Evolutionary conservation across 2,888 invertebrate genomes (phyloP).

Genomic region (Pseudoips prasinana): DNA sequence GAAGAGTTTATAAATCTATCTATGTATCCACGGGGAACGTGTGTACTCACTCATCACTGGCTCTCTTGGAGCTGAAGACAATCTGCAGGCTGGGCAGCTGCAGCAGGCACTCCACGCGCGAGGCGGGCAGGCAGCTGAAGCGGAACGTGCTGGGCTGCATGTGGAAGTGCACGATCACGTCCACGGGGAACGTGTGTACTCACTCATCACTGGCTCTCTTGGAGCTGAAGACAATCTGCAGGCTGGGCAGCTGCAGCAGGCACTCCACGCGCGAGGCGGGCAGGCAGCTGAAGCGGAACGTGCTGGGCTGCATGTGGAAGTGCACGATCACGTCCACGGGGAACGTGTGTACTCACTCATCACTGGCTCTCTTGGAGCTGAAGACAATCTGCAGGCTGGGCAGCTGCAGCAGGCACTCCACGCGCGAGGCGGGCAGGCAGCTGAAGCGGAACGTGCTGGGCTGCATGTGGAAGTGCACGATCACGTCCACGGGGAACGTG

Average conservation of each 20-base stretch:
- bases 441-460: slow-evolving; percentile 98
- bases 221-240: slow-evolving; percentile 98
- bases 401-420: slow-evolving; percentile 97
- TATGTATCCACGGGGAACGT: too few relatives aligned
- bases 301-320: slow-evolving; percentile 98
- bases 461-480: slow-evolving; percentile 99
- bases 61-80: slow-evolving; percentile 96
- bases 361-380: slow-evolving; percentile 94
- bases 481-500: too few relatives aligned
- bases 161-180: slow-evolving; percentile 98
- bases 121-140: slow-evolving; percentile 97
- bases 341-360: slow-evolving; percentile 85
- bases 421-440: slow-evolving; percentile 96
- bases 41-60: slow-evolving; percentile 87
- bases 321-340: slow-evolving; percentile 99
- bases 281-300: slow-evolving; percentile 96
- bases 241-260: slow-evolving; percentile 96
- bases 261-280: slow-evolving; percentile 98
- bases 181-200: too few relatives aligned
- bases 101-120: slow-evolving; percentile 96
- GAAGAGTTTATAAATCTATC: too few relatives aligned
- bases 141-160: slow-evolving; percentile 98
- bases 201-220: slow-evolving; percentile 91
- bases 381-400: slow-evolving; percentile 99
- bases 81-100: slow-evolving; percentile 98